Evolutionary conservation across 2,888 invertebrate genomes (phyloP), one percentile per base, ranked within the genome.

Genomic region (Drosophila algonquin): DNA sequence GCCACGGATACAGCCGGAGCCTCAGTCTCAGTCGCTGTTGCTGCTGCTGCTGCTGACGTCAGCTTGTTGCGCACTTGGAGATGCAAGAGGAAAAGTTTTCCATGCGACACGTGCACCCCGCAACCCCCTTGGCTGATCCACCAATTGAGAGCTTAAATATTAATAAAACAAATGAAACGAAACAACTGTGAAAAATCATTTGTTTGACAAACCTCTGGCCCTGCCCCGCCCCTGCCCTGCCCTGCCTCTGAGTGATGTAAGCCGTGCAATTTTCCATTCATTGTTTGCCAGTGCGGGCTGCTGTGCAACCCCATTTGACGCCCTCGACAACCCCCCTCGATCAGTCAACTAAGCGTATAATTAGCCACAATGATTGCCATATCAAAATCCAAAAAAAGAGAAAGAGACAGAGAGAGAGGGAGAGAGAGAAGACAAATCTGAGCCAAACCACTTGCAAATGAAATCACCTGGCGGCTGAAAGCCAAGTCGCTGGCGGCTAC

Each of bases 181-280:
- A 1, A 45, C 27, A 35, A 4, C 4, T 30, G 9, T 30, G 35
- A 46, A 27, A 69, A 62, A 59, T 50, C 60, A 71, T 73, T 80
- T 85, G 83, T 82, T 82, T 80, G 84, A 63, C 80, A 79, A 79
- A 74, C 79, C 75, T 69, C 58, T 61, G 12, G 59, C 65, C 27
- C 6, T 27, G 27, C 27, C 27, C 6, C 32, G 21, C 21, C 32
- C 32, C 65, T 60, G 12, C 51, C 6, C 32, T 24, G 53, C 10
- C 35, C 21, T 9, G 48, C 60, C 40, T 18, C 8, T 48, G 53
- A 54, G 71, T 82, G 82, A 84, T 81, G 77, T 79, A 84, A 82
- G 80, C 68, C 58, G 59, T 30, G 63, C 69, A 60, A 60, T 55
- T 68, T 16, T 60, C 46, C 14, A 27, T 51, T 60, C 56, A 70